Percentiles rank a stretch among this genome's conserved stretches.
Evolutionary conservation across 2,888 invertebrate genomes (phyloP).

Genomic region (Nymphalis polychloros): DNA sequence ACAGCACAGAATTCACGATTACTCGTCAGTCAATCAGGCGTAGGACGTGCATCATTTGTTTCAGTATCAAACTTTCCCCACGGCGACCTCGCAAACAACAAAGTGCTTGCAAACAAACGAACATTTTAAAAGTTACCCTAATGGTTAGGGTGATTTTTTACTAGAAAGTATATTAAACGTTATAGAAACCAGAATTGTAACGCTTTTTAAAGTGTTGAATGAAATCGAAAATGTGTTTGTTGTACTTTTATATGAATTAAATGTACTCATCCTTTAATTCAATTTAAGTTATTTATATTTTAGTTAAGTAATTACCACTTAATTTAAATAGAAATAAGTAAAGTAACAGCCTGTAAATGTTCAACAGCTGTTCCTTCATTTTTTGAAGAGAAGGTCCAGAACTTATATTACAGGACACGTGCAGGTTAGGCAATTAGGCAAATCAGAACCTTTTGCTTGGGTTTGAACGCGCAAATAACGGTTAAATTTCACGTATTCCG

Average conservation of each 20-base stretch:
- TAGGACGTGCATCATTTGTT: constrained; percentile 67
- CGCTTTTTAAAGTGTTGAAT: neutral
- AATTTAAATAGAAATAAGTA: too few relatives aligned
- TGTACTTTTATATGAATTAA: neutral
- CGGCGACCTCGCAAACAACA: constrained; percentile 62
- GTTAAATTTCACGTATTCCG: too few relatives aligned
- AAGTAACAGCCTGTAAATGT: too few relatives aligned
- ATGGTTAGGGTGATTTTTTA: constrained; percentile 7
- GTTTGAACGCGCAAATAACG: too few relatives aligned
- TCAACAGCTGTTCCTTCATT: too few relatives aligned
- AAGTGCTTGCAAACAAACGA: constrained; percentile 66
- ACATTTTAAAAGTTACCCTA: constrained; percentile 23
- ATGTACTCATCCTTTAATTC: neutral
- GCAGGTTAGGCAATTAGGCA: too few relatives aligned
- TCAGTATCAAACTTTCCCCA: constrained; percentile 65
- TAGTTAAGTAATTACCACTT: too few relatives aligned
- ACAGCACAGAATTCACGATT: constrained; percentile 3
- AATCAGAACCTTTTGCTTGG: too few relatives aligned
- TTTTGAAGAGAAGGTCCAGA: too few relatives aligned
- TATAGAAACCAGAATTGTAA: neutral
- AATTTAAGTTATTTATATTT: too few relatives aligned
- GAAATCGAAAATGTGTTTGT: neutral
- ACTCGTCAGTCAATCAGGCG: constrained; percentile 56
- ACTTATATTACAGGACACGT: too few relatives aligned
- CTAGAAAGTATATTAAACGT: constrained; percentile 1